Evolutionary conservation across 2,888 invertebrate species (phyloP).

Genomic region (Lissonota sp.): DNA sequence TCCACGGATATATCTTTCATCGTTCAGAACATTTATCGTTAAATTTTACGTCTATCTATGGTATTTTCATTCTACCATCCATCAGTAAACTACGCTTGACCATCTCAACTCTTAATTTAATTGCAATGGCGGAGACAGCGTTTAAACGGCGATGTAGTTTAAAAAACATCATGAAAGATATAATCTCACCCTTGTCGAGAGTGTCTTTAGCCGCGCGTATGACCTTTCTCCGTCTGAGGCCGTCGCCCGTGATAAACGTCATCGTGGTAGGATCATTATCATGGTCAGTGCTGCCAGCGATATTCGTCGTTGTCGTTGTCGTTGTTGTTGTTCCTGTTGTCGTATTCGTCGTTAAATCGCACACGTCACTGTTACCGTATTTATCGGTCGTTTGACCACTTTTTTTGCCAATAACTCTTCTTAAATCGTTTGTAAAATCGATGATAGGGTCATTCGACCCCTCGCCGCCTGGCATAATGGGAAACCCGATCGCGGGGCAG

Average conservation of each 20-base stretch:
- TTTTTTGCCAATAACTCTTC: conserved; percentile 40
- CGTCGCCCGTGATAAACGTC: conserved; percentile 76
- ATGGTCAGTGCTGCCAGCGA: conserved; percentile 59
- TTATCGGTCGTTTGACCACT: conserved; percentile 37
- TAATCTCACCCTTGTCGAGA: conserved; percentile 85
- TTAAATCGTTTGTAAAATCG: conserved; percentile 71
- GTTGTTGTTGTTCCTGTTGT: conserved; percentile 67
- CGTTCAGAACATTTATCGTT: too few relatives aligned
- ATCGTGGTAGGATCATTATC: conserved; percentile 72
- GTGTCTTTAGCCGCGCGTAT: conserved; percentile 86
- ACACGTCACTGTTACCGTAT: conserved; percentile 45
- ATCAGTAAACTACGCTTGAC: too few relatives aligned
- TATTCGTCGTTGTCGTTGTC: conserved; percentile 57
- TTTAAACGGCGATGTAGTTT: too few relatives aligned
- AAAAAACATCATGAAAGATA: not conserved
- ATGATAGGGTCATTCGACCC: conserved; percentile 78
- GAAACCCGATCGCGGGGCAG: conserved; percentile 74
- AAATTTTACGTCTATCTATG: too few relatives aligned
- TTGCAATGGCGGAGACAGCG: too few relatives aligned
- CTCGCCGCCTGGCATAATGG: conserved; percentile 83
- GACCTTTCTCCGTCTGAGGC: conserved; percentile 85
- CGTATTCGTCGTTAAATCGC: conserved; percentile 65
- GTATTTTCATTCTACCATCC: too few relatives aligned
- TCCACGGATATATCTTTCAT: too few relatives aligned
- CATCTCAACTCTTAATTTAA: too few relatives aligned